Evolutionary conservation across 1,140 invertebrate genomes (phyloP).

Genomic region (Lordiphosa clarofinis): DNA sequence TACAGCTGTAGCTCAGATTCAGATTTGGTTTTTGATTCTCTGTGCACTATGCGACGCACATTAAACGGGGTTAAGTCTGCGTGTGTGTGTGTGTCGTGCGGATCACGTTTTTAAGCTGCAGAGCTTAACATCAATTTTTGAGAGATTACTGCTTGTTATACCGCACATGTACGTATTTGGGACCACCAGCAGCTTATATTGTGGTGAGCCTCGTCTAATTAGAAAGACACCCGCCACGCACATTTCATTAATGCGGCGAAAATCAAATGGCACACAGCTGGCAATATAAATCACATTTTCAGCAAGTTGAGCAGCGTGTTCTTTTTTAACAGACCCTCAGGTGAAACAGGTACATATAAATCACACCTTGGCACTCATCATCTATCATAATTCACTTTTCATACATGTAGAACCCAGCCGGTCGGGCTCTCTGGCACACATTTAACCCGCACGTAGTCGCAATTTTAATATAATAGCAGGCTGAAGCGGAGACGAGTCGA

Average conservation of each 20-base stretch:
- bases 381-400: conserved; percentile 75
- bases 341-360: conserved; percentile 31
- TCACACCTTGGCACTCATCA: conserved; percentile 23
- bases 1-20: conserved; percentile 26
- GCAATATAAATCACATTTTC: conserved; percentile 53
- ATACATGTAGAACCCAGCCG: conserved; percentile 10
- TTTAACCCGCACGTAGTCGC: conserved; percentile 70
- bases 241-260: conserved; percentile 49
- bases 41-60: conserved; percentile 40
- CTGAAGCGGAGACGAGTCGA: conserved; percentile 39
- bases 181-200: conserved; percentile 27
- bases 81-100: conserved; percentile 28
- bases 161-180: background rate
- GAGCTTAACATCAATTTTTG: conserved; percentile 70
- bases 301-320: conserved; percentile 17
- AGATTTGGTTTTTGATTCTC: conserved; percentile 34
- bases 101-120: conserved; percentile 56
- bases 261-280: conserved; percentile 38
- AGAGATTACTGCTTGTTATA: conserved; percentile 56
- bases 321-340: conserved; percentile 38
- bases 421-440: conserved; percentile 35
- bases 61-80: conserved; percentile 48
- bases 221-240: conserved; percentile 15
- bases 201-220: conserved; percentile 39
- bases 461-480: conserved; percentile 67